Conservation (phyloP, 2,888 invertebrate genomes). For the Lepidochrysops patricia region DNA sequence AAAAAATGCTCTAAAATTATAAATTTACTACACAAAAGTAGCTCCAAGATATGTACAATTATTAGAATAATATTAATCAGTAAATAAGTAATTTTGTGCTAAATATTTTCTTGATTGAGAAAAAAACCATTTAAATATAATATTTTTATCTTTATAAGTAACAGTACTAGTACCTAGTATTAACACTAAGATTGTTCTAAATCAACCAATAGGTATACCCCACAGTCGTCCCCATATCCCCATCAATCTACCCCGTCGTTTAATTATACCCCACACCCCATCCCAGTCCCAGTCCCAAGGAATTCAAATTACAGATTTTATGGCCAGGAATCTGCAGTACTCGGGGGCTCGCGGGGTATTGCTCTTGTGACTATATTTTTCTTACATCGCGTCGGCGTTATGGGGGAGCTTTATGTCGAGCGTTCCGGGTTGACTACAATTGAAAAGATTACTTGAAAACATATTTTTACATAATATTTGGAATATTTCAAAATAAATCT, state of each 20-base stretch:
- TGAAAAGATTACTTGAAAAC: no score
- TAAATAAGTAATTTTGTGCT: no score
- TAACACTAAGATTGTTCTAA: no score
- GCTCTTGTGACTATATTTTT: neutral
- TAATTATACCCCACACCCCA: conserved; percentile 25
- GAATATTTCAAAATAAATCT: neutral
- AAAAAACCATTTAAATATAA: no score
- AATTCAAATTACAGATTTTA: conserved; percentile 72
- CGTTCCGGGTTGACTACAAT: neutral
- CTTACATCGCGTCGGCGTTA: neutral
- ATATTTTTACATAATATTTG: no score
- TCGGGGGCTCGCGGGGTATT: conserved; percentile 31
- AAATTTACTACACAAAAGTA: no score
- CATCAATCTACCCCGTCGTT: neutral
- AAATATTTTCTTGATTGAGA: no score
- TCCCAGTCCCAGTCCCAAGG: conserved; percentile 50
- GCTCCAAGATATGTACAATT: no score
- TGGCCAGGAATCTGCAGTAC: conserved; percentile 64
- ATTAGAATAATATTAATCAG: no score
- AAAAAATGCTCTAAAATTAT: no score
- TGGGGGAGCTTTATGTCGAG: conserved; percentile 18
- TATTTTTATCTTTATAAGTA: no score
- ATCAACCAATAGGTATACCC: neutral
- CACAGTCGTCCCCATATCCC: neutral
- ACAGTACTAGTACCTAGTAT: no score